phyloP scores from a whole-genome alignment of 2,113 vertebrate genomes.

The Grammomys surdaster region DNA sequence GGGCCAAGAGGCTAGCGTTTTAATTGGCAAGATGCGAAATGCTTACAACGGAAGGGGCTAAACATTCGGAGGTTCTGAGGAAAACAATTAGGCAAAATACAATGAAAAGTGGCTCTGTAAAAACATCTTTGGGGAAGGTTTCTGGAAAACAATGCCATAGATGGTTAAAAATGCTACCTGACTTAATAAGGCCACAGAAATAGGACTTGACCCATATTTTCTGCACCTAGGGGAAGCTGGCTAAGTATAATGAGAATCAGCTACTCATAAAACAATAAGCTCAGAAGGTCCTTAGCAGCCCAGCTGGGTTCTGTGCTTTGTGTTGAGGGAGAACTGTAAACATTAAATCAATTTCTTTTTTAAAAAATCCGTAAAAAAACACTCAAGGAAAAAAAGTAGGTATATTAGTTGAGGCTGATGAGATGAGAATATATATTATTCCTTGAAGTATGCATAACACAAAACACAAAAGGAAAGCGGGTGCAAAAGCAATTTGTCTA shows the following conservation, averaged over 20 bases:
- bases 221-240: conserved; percentile 50
- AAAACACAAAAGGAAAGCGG: not conserved
- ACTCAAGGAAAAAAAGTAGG: conserved; percentile 36
- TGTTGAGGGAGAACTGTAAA: not conserved
- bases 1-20: conserved; percentile 63
- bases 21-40: conserved; percentile 75
- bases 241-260: conserved; percentile 67
- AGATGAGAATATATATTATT: not conserved
- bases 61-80: conserved; percentile 70
- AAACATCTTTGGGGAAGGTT: not conserved
- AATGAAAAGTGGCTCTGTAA: not conserved
- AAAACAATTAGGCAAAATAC: conserved; percentile 70
- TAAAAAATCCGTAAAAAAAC: not conserved
- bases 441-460: not conserved
- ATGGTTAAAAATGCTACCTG: conserved; percentile 69
- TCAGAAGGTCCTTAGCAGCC: conserved; percentile 50
- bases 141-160: conserved; percentile 42
- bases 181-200: conserved; percentile 71
- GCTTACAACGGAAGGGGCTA: conserved; percentile 27
- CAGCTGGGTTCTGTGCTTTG: conserved; percentile 44
- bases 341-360: conserved; percentile 3
- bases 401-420: conserved; percentile 24
- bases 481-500: conserved; percentile 34
- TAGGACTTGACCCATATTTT: conserved; percentile 71
- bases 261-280: conserved; percentile 58